Evolutionary conservation across 2,113 vertebrate species (phyloP).

Genomic region (Noturus placidus): DNA sequence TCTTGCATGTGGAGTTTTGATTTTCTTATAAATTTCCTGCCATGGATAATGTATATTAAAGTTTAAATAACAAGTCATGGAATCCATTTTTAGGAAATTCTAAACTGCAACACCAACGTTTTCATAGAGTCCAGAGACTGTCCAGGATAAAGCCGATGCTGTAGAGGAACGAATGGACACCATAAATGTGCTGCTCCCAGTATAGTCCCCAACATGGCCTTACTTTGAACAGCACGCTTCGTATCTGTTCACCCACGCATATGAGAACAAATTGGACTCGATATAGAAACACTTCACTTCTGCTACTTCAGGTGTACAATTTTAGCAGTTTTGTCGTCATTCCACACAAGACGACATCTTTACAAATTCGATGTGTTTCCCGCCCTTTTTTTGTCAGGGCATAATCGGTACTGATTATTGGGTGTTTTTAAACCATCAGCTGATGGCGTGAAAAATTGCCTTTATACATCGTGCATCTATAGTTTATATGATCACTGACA

Average conservation of each 20-base stretch:
- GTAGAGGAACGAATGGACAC: background rate
- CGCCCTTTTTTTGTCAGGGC: too few relatives aligned
- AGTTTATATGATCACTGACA: background rate
- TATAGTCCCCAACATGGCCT: background rate
- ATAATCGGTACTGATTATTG: too few relatives aligned
- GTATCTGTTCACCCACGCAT: background rate
- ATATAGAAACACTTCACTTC: too few relatives aligned
- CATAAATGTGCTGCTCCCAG: background rate
- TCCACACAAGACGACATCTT: too few relatives aligned
- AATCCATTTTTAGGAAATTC: background rate
- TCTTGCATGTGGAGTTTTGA: background rate
- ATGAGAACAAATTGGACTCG: background rate
- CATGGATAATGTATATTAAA: background rate
- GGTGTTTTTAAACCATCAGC: too few relatives aligned
- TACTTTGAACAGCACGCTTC: background rate
- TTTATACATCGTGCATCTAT: too few relatives aligned
- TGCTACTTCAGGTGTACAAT: too few relatives aligned
- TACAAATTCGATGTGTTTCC: too few relatives aligned
- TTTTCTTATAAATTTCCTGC: background rate
- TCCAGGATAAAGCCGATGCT: background rate
- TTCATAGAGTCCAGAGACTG: background rate
- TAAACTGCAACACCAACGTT: background rate
- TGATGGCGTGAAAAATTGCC: too few relatives aligned
- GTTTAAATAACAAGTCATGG: background rate
- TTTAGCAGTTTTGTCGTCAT: too few relatives aligned